Base-by-base conservation (phyloP, 2,888 invertebrate species). In the Drosophila mimica region DNA sequence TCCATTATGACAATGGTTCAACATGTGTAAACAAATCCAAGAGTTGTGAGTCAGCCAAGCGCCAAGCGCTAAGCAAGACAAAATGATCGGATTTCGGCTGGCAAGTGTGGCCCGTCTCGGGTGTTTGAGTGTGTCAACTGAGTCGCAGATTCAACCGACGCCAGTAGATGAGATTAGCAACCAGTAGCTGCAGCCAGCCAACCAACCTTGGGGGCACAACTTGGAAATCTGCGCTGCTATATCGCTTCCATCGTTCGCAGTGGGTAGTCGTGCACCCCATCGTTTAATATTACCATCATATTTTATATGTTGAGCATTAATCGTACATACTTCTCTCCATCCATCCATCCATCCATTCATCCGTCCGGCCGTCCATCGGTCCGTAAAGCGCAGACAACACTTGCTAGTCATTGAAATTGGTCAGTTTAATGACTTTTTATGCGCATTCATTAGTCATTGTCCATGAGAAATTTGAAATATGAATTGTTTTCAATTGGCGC, bases 401-500 rank as follows among this genome's bases (percentile, higher is more conserved):
- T 40, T 31, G 49, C 36, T 34, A 70, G 67, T 63, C 72, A 72
- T 76, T 80, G 72, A 70, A 85, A 78, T 86, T 79, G 89, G 83
- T 59, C 87, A 74, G 71, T 83, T 86, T 83, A 83, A 88, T 88
- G 76, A 81, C 71, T 75, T 76, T 74, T 74, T 64, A 73, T 83
- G 66, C 54, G 62, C 68, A 65, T 60, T 65, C 82, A 79, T 83
- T 82, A 87, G 82, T 84, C 88, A 84, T 46, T 76, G 81, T 59
- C 78, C 74, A 77, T 79, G 81, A 74, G 74, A 81, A 77, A 67
- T 71, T 60, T 69, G 17, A 69, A 62, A 60, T 57, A 31, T 51
- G 17, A 59, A 74, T 69, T 62, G 38, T 64, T 49, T 75, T 75
- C 46, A 75, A 65, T 74, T 74, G 46, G 28, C 53, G 52, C 52